phyloP scores from a whole-genome alignment of 1,140 invertebrate species.

The Bicyclus anynana region DNA sequence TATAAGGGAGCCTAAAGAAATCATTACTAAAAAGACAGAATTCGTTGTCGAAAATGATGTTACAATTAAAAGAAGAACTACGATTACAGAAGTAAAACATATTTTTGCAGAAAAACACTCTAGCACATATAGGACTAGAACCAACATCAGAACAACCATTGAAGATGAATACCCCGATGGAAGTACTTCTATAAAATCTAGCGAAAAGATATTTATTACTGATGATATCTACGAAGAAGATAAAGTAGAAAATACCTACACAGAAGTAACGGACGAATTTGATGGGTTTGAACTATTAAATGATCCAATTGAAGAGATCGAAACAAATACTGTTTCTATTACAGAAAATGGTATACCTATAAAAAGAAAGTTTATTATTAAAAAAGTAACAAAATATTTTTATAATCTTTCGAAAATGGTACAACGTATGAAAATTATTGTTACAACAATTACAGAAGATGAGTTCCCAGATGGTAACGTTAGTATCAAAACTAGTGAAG shows the following conservation, averaged over 20 bases:
- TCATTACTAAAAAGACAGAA: constrained; percentile 10
- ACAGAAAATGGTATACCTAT: background rate
- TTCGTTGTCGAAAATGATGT: constrained; percentile 22
- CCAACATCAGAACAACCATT: constrained; percentile 13
- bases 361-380: background rate
- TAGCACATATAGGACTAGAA: constrained; percentile 21
- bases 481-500: background rate
- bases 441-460: constrained; percentile 1
- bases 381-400: background rate
- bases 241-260: background rate
- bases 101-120: constrained; percentile 1
- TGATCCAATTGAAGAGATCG: background rate
- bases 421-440: background rate
- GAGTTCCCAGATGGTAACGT: constrained; percentile 1
- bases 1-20: constrained; percentile 18
- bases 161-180: constrained; percentile 33
- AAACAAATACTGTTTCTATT: background rate
- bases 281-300: background rate
- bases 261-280: background rate
- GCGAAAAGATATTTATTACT: constrained; percentile 8
- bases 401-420: background rate
- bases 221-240: background rate
- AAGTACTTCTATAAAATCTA: constrained; percentile 11
- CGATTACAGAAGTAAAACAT: constrained; percentile 14
- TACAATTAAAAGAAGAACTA: constrained; percentile 23